Base-by-base conservation (phyloP, 1,140 invertebrate genomes). In the Psilanteris sp. region DNA sequence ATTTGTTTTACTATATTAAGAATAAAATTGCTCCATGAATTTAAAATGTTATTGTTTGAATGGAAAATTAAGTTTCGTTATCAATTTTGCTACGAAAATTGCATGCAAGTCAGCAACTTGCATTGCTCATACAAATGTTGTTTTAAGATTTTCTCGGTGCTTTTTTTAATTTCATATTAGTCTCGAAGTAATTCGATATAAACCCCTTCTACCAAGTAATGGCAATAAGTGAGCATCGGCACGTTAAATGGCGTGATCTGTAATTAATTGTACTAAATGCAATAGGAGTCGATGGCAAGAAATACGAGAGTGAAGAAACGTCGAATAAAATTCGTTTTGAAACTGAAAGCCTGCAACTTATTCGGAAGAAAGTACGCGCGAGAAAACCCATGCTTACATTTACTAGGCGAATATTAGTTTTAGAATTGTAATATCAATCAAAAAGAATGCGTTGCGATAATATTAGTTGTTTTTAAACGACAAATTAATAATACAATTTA, bases 131-230 rank as follows among this genome's bases (percentile, higher is more conserved):
- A 8, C 24, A 26, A 26, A 8, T 26, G 4, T 52, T 16, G 18
- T 10, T 6, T 27, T 11, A 26, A 37, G n/a, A 41, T 55, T 20
- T 55, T 31, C 89, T 99, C 78, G 97, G 20, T 41, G 48, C 29
- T 50, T 50, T 41, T 24, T 16, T 59, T 57, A n/a, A n/a, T n/a
- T n/a, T n/a, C n/a, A n/a, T n/a, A n/a, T n/a, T n/a, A n/a, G n/a
- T n/a, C n/a, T n/a, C n/a, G n/a, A n/a, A n/a, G n/a, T 39, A 10
- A 13, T 61, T 36, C 22, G 20, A 37, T 14, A 1, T 11, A 61
- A 20, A 39, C 39, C 15, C 10, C 5, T 50, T 44, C 11, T 41
- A 37, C n/a, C 13, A 9, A 64, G 16, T 20, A 64, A 55, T 50
- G 62, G 62, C 48, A 67, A 67, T 67, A 67, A 68, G 13, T 9